Evolutionary conservation across 2,797 vertebrate genomes (phyloP), one percentile per base, ranked within the genome.

Genomic region (Myotis findleyi): DNA sequence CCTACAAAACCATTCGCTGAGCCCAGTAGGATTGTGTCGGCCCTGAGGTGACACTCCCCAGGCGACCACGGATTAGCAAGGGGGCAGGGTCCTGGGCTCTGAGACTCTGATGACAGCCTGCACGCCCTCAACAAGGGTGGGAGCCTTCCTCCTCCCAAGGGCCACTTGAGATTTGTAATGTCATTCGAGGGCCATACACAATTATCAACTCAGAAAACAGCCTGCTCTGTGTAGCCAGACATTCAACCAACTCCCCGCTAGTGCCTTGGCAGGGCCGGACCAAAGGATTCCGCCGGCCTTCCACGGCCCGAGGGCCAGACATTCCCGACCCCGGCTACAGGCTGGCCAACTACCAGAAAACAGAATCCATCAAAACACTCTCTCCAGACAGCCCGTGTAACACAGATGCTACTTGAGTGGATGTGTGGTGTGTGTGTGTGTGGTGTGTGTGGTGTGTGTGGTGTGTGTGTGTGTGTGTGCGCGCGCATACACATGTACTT

Each of bases 341-440:
- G 17, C 53, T 57, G 51, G 86, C 88, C 80, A 20, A 30, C n/a
- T 73, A 17, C 66, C 73, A 77, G 80, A 69, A 89, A 95, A 82
- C 30, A 72, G 20, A 91, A 55, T 68, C 53, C 62, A 49, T 84
- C 55, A 30, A 25, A 77, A 64, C 6, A n/a, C 36, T 49, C 11
- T 81, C 41, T 76, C 68, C 18, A 73, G 47, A 55, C 51, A 33
- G 64, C 38, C 66, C 11, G 23, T 73, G 14, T 27, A 23, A 51
- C 59, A 59, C 21, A 81, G 41, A 47, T 62, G 62, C 55, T 64
- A 2, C 62, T 8, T 49, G 18, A 33, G 14, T 49, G 18, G 9
- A 27, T 44, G 72, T 30, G 38, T 38, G 38, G 5, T 4, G 5
- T 5, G 38, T 38, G 38, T 38, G 38, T 38, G 38, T 3, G 4